A percentile compares a stretch with the other conserved stretches of the same genome.
Conservation (phyloP, 2,888 invertebrate genomes). For the Cacoxenus indagator region DNA sequence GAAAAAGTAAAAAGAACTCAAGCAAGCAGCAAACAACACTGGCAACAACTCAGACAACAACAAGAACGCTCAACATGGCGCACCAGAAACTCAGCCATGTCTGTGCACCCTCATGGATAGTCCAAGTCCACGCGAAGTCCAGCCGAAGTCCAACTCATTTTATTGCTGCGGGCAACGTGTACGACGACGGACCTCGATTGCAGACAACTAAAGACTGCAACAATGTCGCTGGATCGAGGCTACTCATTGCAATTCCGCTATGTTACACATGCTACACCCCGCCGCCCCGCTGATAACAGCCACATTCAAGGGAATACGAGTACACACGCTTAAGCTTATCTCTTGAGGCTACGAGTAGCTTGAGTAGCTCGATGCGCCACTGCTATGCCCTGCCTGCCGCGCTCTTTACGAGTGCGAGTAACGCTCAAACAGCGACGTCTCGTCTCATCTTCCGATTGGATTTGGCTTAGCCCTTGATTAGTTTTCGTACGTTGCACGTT, state of each 20-base stretch:
- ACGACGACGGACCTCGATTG: background rate
- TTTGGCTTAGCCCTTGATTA: constrained; percentile 70
- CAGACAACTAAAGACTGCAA: background rate
- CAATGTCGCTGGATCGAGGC: background rate
- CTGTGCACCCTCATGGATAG: constrained; percentile 1
- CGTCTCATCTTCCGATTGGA: constrained; percentile 52
- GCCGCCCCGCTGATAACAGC: background rate
- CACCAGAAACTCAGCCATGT: constrained; percentile 18
- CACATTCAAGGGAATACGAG: background rate
- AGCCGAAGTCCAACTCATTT: constrained; percentile 8
- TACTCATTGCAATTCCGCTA: background rate
- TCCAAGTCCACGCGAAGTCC: background rate
- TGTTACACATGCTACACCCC: background rate
- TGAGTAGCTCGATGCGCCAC: background rate
- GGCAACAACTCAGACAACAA: constrained; percentile 30
- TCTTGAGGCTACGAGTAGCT: background rate
- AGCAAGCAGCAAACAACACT: constrained; percentile 26
- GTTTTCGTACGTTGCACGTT: constrained; percentile 52
- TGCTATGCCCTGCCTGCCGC: background rate
- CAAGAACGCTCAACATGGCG: constrained; percentile 58
- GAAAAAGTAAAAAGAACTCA: constrained; percentile 24
- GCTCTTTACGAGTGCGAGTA: background rate
- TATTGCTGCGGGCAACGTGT: constrained; percentile 45
- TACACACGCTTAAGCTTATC: background rate
- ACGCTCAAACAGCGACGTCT: background rate